These are phyloP conservation scores for Tragopan temminckii DNA, from an alignment of 2,797 vertebrate species.

Conservation along the genomic window DNA sequence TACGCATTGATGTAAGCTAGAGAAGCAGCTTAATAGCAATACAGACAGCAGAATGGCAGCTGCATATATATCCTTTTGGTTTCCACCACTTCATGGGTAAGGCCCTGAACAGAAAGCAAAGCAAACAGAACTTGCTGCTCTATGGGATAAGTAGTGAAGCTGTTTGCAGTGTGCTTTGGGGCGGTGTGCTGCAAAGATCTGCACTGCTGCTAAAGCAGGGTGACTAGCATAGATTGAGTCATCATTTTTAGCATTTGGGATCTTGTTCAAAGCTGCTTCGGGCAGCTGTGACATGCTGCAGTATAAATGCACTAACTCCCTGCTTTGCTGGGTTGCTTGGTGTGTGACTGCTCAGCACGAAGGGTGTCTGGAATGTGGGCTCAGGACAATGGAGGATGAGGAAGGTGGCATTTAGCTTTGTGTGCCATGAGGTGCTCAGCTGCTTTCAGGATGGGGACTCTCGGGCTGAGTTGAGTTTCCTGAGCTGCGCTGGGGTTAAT, in stretches of 20 bases:
- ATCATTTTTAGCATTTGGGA: neutral
- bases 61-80: neutral
- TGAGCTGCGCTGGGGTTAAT: neutral
- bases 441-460: neutral
- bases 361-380: accelerated
- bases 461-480: neutral
- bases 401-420: neutral
- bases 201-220: neutral
- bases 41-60: neutral
- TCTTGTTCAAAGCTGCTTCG: constrained; percentile 6
- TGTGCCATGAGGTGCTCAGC: neutral
- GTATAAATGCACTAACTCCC: neutral
- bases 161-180: neutral
- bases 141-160: neutral
- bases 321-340: neutral
- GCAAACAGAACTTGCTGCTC: neutral
- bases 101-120: constrained; percentile 29
- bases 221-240: constrained; percentile 29
- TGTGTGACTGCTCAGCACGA: neutral
- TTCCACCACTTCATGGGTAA: constrained; percentile 7
- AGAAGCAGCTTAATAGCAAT: neutral
- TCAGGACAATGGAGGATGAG: neutral
- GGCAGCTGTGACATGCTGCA: neutral
- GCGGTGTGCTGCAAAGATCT: neutral
- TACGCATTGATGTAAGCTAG: accelerated